A percentile compares a stretch with the other conserved stretches of the same genome.
These are phyloP conservation scores for Rhingia campestris DNA, from an alignment of 2,888 invertebrate species.

Conservation along the genomic window DNA sequence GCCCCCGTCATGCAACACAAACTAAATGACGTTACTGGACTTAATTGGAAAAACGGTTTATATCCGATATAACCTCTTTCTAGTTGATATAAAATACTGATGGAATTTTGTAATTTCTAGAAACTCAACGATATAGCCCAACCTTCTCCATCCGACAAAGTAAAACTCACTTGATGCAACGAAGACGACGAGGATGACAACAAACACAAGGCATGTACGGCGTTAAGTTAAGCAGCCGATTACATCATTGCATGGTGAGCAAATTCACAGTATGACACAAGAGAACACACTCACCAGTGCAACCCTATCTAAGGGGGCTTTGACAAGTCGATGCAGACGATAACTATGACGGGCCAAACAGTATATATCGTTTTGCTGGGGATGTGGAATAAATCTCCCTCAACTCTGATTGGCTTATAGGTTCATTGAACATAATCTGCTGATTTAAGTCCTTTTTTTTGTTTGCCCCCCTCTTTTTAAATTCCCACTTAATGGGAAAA, in stretches of 20 bases:
- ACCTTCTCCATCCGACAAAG: neutral
- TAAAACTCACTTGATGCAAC: neutral
- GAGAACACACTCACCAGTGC: neutral
- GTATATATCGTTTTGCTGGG: neutral
- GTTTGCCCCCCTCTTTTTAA: neutral
- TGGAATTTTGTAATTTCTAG: slow-evolving; percentile 9
- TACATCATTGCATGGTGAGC: slow-evolving; percentile 30
- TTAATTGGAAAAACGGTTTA: neutral
- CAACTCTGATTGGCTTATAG: slow-evolving; percentile 3
- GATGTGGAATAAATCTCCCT: neutral
- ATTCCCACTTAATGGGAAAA: neutral
- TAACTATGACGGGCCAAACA: slow-evolving; percentile 18
- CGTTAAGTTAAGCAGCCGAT: slow-evolving; percentile 5
- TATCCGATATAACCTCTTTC: neutral
- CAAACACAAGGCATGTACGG: slow-evolving; percentile 5
- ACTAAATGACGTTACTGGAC: neutral
- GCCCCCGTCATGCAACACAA: neutral
- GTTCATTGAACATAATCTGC: slow-evolving; percentile 3
- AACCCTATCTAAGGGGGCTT: neutral
- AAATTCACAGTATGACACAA: slow-evolving; percentile 11
- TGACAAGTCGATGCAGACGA: neutral
- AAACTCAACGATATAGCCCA: neutral
- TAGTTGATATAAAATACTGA: slow-evolving; percentile 1
- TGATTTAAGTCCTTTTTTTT: neutral
- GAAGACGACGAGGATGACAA: slow-evolving; percentile 19